Base-by-base conservation (phyloP, 2,113 vertebrate genomes). In the Caranx melampygus region DNA sequence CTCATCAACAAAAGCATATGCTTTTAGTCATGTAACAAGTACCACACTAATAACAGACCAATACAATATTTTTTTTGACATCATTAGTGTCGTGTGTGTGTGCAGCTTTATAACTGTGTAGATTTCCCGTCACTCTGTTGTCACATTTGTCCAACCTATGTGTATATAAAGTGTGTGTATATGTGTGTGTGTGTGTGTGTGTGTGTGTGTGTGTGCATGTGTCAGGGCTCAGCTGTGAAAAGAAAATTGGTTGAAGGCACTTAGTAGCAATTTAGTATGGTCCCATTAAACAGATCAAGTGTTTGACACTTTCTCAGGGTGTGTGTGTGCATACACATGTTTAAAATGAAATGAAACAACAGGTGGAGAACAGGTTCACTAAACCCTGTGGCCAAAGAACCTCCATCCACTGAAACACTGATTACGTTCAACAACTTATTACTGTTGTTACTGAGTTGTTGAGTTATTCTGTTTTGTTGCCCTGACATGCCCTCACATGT, bases 211-310 rank as follows among this genome's bases (percentile, higher is more conserved):
- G 57, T 74, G 63, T 79, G 60, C 62, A 72, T 70, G 71, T 77
- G 70, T 83, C 63, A 75, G 83, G 87, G 71, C 88, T 91, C 85
- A 93, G 85, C 87, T 82, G 87, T 66, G 78, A 89, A 88, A 70
- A 70, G 76, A 70, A 92, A 93, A 93, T 92, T 92, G 85, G 88
- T 91, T 82, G 65, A 65, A 90, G 82, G 85, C 87, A 93, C 89
- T 93, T 92, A 91, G 87, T 75, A 76, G 72, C 67, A 75, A 89
- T 92, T 93, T 91, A 93, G 87, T 77, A 79, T 73, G 72, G 83
- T 89, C 60, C 93, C 90, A 93, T 93, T 94, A 91, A 93, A 92
- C 79, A 85, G 76, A 89, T 77, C 58, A 85, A 82, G 75, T 75
- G 74, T 81, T 54, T 81, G 21, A 2, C 64, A 68, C 61, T 73